Conservation (phyloP, 1,140 invertebrate species). For the Drosophila triauraria region DNA sequence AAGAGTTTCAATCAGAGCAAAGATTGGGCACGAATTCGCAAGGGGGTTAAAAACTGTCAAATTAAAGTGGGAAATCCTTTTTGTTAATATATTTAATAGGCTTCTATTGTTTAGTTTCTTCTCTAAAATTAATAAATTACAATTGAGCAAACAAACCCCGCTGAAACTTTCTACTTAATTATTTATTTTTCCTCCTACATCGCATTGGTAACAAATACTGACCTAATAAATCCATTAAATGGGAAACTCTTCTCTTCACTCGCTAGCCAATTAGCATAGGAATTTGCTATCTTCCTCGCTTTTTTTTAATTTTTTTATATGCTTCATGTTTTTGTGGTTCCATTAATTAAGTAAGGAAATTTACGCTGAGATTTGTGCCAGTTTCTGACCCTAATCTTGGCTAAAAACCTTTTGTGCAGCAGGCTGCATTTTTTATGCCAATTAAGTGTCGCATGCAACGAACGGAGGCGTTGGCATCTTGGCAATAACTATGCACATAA, state of each 20-base stretch:
- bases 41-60: background rate
- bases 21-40: background rate
- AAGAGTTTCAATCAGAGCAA: background rate
- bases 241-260: slow-evolving; percentile 29
- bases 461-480: slow-evolving; percentile 47
- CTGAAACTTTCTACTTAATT: slow-evolving; percentile 13
- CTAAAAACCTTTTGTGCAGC: slow-evolving; percentile 29
- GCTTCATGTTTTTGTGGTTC: slow-evolving; percentile 11
- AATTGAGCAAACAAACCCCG: too few species aligned
- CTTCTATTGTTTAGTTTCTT: too few species aligned
- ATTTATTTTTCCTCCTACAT: slow-evolving; percentile 1
- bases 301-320: background rate
- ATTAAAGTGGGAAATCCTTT: too few species aligned
- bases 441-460: slow-evolving; percentile 78
- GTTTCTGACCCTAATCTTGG: slow-evolving; percentile 39
- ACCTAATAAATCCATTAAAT: slow-evolving; percentile 57
- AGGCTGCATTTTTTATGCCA: slow-evolving; percentile 58
- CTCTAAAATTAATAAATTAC: too few species aligned
- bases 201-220: slow-evolving; percentile 38
- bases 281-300: slow-evolving; percentile 27
- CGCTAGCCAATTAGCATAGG: slow-evolving; percentile 33
- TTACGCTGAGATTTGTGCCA: slow-evolving; percentile 53
- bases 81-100: too few species aligned
- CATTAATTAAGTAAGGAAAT: slow-evolving; percentile 39
- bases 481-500: slow-evolving; percentile 80